phyloP scores from a whole-genome alignment of 2,113 vertebrate genomes.

The Barnardius zonarius region DNA sequence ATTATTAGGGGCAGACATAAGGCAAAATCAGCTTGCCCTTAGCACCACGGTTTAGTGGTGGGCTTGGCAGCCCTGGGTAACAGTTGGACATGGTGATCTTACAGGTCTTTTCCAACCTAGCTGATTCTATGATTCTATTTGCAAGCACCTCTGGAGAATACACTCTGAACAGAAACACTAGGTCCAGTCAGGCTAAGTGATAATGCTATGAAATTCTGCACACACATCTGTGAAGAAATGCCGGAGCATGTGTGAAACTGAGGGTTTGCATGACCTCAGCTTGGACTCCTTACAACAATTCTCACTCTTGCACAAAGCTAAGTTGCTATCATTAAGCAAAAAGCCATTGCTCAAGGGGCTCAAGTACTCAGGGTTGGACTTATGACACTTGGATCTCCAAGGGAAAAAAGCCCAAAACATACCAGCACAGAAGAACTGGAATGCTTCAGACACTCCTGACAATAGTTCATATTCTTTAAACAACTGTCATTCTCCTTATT shows the following conservation, averaged over 20 bases:
- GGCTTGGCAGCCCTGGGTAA: background rate
- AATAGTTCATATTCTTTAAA: background rate
- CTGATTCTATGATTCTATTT: background rate
- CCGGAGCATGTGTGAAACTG: background rate
- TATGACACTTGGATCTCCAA: background rate
- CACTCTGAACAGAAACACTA: background rate
- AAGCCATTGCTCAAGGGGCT: background rate
- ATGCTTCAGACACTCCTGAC: background rate
- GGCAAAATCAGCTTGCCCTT: background rate
- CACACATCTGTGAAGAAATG: background rate
- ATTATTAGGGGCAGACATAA: background rate
- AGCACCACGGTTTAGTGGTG: background rate
- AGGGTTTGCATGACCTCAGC: background rate
- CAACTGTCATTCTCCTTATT: background rate
- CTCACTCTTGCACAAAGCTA: background rate
- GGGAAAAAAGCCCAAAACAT: background rate
- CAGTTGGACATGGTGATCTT: background rate
- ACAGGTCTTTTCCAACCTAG: background rate
- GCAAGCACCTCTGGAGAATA: background rate
- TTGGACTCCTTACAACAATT: background rate
- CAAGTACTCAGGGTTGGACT: background rate
- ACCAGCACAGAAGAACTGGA: background rate
- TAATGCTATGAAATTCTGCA: conserved; percentile 32
- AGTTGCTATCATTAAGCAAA: background rate
- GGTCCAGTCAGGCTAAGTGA: background rate